phyloP scores from a whole-genome alignment of 2,888 invertebrate species.

The Troides oblongomaculatus region DNA sequence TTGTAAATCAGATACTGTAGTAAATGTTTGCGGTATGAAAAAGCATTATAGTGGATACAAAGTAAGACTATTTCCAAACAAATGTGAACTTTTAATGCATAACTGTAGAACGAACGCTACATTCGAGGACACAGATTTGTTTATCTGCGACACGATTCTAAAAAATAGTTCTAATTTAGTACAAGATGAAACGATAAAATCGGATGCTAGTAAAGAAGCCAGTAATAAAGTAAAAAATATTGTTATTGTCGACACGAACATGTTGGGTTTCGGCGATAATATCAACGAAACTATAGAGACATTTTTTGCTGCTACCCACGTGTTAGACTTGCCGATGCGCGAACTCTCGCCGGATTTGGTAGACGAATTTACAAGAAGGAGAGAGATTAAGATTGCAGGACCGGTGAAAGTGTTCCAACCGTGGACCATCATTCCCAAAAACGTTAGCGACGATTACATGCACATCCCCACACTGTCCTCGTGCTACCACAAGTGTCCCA shows the following conservation, averaged over 20 bases:
- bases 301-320: constrained; percentile 64
- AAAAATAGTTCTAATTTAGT: constrained; percentile 26
- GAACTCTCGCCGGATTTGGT: constrained; percentile 41
- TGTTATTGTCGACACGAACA: constrained; percentile 50
- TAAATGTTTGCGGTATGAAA: constrained; percentile 51
- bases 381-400: constrained; percentile 46
- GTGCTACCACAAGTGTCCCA: constrained; percentile 66
- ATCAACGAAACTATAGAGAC: constrained; percentile 56
- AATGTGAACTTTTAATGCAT: constrained; percentile 49
- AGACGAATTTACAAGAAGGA: constrained; percentile 46
- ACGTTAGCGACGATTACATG: constrained; percentile 45
- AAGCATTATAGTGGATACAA: constrained; percentile 52
- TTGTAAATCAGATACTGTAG: constrained; percentile 20
- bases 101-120: constrained; percentile 49
- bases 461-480: constrained; percentile 54
- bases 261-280: constrained; percentile 44
- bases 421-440: constrained; percentile 50
- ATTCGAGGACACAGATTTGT: constrained; percentile 49
- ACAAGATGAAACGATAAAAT: not conserved
- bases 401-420: constrained; percentile 58
- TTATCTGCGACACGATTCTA: constrained; percentile 43
- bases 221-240: constrained; percentile 33
- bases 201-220: not conserved
- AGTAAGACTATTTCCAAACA: constrained; percentile 50
- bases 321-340: constrained; percentile 53